Conservation (phyloP, 1,140 invertebrate species). For the Tetraneura akinire region DNA sequence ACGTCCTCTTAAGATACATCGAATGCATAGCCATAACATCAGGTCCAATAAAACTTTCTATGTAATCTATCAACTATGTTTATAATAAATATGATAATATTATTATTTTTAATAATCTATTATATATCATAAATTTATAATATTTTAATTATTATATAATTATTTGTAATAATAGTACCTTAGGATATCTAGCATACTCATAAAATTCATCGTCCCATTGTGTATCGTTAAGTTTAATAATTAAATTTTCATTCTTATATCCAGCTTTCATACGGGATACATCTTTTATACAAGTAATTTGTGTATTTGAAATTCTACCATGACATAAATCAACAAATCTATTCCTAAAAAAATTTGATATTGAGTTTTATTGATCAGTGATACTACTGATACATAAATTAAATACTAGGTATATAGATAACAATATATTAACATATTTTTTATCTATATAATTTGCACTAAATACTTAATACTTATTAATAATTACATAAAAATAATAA, state of each 20-base stretch:
- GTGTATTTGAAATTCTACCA: slow-evolving; percentile 61
- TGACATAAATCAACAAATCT: slow-evolving; percentile 72
- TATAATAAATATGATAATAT: slow-evolving; percentile 46
- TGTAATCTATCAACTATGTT: slow-evolving; percentile 72
- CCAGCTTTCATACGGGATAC: slow-evolving; percentile 65
- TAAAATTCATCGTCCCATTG: slow-evolving; percentile 71
- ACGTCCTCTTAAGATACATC: too few species aligned
- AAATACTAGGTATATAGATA: too few species aligned
- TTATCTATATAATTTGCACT: too few species aligned
- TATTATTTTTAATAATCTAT: not conserved
- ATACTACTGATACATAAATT: too few species aligned
- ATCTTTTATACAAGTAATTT: slow-evolving; percentile 76
- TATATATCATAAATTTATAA: too few species aligned
- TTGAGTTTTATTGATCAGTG: too few species aligned
- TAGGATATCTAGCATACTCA: slow-evolving; percentile 67
- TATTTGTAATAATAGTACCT: slow-evolving; percentile 58
- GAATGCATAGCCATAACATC: slow-evolving; percentile 81
- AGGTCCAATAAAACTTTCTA: slow-evolving; percentile 77
- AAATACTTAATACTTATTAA: too few species aligned
- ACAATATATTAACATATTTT: too few species aligned
- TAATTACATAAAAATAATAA: not conserved
- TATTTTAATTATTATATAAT: not conserved
- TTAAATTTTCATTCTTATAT: slow-evolving; percentile 67
- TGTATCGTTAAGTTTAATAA: slow-evolving; percentile 83
- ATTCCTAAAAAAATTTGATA: slow-evolving; percentile 58